Evolutionary conservation across 1,140 invertebrate genomes (phyloP).

Genomic region (Lysiphlebus fabarum): DNA sequence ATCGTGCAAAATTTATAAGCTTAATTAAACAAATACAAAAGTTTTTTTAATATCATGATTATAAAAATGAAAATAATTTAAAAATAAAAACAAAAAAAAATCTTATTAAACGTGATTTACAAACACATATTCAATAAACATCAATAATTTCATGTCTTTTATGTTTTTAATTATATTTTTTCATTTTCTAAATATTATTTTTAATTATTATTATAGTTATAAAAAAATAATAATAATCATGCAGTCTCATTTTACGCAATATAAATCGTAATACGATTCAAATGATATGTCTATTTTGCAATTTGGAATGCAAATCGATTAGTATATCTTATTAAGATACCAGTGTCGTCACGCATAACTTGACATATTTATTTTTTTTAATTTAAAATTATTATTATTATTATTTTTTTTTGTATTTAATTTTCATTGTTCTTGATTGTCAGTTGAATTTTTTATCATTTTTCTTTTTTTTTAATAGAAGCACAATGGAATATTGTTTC

Average conservation of each 20-base stretch:
- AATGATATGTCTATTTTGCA: conserved; percentile 12
- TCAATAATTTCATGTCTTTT: too few relatives aligned
- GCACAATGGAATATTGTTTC: background rate
- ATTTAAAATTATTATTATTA: background rate
- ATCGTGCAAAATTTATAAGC: too few relatives aligned
- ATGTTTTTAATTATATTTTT: too few relatives aligned
- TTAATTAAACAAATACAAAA: conserved; percentile 2
- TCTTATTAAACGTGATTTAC: conserved; percentile 8
- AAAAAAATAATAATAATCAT: background rate
- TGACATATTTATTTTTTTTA: background rate
- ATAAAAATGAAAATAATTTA: conserved; percentile 6
- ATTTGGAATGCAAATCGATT: conserved; percentile 17
- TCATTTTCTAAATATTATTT: too few relatives aligned
- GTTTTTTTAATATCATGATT: conserved; percentile 5
- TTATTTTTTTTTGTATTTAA: conserved; percentile 5
- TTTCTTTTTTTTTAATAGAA: conserved; percentile 7
- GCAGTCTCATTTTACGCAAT: conserved; percentile 15
- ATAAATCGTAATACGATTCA: conserved; percentile 13
- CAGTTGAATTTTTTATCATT: background rate
- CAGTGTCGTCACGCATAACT: conserved; percentile 4
- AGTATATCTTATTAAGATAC: conserved; percentile 8
- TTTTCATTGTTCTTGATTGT: background rate
- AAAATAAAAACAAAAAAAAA: background rate
- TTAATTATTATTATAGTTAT: too few relatives aligned
- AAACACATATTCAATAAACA: background rate